Conservation (phyloP, 2,797 vertebrate genomes). For the Enteromius trimaculatus region DNA sequence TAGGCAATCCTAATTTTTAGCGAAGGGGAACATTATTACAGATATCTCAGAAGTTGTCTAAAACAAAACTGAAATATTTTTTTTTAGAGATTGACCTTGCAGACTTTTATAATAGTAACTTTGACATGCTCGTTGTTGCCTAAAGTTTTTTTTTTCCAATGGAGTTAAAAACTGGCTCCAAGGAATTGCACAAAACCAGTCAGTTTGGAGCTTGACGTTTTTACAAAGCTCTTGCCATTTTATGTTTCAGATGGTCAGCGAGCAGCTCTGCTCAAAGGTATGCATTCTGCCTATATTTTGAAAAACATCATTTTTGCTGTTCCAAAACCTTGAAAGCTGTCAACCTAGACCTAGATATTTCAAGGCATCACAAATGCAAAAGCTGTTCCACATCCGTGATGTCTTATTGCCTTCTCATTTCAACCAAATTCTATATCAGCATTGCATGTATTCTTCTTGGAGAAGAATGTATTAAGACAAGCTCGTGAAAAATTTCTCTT, state of each 20-base stretch:
- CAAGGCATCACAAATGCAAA: background rate
- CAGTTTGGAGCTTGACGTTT: background rate
- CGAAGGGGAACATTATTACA: background rate
- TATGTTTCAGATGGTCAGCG: background rate
- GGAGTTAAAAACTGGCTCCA: background rate
- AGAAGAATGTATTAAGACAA: background rate
- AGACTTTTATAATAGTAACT: background rate
- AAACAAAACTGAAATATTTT: background rate
- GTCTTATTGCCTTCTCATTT: background rate
- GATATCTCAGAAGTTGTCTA: background rate
- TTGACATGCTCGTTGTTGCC: background rate
- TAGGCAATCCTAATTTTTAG: background rate
- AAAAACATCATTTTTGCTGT: background rate
- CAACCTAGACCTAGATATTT: background rate
- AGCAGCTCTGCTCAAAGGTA: background rate
- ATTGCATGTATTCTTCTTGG: background rate
- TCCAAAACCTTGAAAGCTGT: background rate
- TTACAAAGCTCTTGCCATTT: conserved; percentile 5
- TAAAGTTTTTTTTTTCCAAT: background rate
- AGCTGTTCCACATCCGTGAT: conserved; percentile 15
- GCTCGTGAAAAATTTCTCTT: background rate
- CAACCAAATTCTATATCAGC: background rate
- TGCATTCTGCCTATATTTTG: background rate
- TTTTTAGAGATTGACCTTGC: background rate
- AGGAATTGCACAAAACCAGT: background rate